Conservation (phyloP, 2,113 vertebrate genomes). For the Grantiella picta region DNA sequence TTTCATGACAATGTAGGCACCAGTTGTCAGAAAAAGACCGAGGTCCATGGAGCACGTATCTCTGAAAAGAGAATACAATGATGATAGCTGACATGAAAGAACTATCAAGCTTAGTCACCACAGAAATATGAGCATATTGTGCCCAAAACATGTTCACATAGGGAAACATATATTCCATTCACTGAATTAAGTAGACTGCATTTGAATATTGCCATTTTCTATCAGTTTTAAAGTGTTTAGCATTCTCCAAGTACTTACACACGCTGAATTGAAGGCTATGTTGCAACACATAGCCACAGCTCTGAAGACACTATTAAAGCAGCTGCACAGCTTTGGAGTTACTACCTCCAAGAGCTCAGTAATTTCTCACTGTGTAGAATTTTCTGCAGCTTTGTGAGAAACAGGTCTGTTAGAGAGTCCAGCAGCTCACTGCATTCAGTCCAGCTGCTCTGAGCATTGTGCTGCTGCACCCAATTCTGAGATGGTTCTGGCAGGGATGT, state of each 20-base stretch:
- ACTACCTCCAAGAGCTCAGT: not conserved
- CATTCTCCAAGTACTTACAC: rapidly evolving
- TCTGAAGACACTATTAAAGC: not conserved
- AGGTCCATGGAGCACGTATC: not conserved
- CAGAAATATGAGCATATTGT: not conserved
- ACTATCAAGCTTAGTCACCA: not conserved
- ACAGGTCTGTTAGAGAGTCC: not conserved
- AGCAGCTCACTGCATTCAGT: not conserved
- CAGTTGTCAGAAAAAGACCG: not conserved
- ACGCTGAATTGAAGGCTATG: not conserved
- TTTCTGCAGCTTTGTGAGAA: not conserved
- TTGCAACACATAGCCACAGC: not conserved
- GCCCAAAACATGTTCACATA: not conserved
- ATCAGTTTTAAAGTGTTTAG: not conserved
- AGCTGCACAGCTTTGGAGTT: not conserved
- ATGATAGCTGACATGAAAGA: not conserved
- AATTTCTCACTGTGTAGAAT: not conserved
- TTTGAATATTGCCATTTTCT: not conserved
- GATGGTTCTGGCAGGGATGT: not conserved
- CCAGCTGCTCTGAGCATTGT: rapidly evolving
- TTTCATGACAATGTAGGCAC: not conserved
- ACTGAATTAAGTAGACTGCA: not conserved
- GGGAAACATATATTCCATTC: not conserved
- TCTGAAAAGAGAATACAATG: not conserved
- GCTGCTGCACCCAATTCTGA: not conserved